Base-by-base conservation (phyloP, 2,888 invertebrate species). In the Ophioninae sp. region DNA sequence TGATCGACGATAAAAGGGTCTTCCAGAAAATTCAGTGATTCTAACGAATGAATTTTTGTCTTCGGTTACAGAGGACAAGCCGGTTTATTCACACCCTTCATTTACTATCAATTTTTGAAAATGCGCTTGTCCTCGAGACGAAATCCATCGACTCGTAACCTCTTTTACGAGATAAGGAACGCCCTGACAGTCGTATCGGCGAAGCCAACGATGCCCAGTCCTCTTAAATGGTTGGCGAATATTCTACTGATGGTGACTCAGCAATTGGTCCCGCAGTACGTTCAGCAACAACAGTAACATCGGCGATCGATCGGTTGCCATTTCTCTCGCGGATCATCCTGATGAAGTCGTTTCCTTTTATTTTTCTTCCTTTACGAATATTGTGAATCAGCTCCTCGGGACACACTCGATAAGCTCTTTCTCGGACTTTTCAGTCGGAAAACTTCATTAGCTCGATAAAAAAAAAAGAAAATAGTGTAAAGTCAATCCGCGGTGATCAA, bases 71-170 rank as follows among this genome's bases (percentile, higher is more conserved):
- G 99, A 93, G 99, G 99, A 41, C 96, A 96, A 93, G 97, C 97
- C 90, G 97, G 97, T 41, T 94, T 99, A 81, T 94, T 99, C 90
- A 97, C 98, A 17, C 99, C 99, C 65, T 97, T 99, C 93, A 95
- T 99, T 90, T 99, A 99, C 94, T 99, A 99, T 94, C 97, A 99
- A 93, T 99, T 99, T 94, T 94, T 99, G 90, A 95, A 96, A 83
- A 95, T 98, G 92, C 96, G 99, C 84, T 98, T 99, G 94, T 94
- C 97, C 84, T 99, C 99, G 7, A 95, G 98, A 81, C 96, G 99
- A 89, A 99, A 99, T 94, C 99, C 99, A 0, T 98, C 98, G 94
- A 98, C 98, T 77, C 96, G 98, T 91, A 98, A 96, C 92, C 96
- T 98, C 93, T 99, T 99, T 94, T 95, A 95, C 87, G 99, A 99